phyloP scores from a whole-genome alignment of 1,140 invertebrate species.

The Drosophila saltans region DNA sequence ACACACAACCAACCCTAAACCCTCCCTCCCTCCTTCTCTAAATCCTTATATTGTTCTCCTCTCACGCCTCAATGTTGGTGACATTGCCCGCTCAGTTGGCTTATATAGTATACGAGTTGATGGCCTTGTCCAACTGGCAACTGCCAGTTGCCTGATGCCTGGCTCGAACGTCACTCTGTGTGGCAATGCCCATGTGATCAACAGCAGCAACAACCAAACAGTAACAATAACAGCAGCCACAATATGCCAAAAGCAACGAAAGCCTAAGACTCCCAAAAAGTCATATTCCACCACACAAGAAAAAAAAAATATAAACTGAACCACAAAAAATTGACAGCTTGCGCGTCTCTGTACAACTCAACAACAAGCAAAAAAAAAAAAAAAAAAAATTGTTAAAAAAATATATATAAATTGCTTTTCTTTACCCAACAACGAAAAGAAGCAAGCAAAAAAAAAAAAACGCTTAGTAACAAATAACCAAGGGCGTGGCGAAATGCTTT shows the following conservation, averaged over 20 bases:
- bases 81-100: conserved; percentile 68
- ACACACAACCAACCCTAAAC: not conserved
- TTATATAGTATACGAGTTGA: conserved; percentile 22
- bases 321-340: conserved; percentile 8
- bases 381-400: not conserved
- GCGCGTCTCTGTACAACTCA: not conserved
- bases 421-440: not conserved
- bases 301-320: conserved; percentile 17
- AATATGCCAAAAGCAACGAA: conserved; percentile 4
- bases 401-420: conserved; percentile 2
- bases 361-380: not conserved
- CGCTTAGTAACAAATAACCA: conserved; percentile 2
- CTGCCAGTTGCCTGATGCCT: conserved; percentile 34
- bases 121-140: conserved; percentile 48
- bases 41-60: not conserved
- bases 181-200: conserved; percentile 58
- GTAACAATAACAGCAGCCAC: not conserved
- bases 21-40: not conserved
- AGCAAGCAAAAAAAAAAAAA: not conserved
- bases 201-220: conserved; percentile 37
- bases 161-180: conserved; percentile 29
- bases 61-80: conserved; percentile 48
- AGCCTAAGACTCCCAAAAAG: conserved; percentile 9
- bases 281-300: conserved; percentile 11
- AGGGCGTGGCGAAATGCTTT: conserved; percentile 2